Percentiles rank a stretch among this genome's conserved stretches.
Conservation (phyloP, 1,140 invertebrate species). For the Ctenoplectra terminalis region DNA sequence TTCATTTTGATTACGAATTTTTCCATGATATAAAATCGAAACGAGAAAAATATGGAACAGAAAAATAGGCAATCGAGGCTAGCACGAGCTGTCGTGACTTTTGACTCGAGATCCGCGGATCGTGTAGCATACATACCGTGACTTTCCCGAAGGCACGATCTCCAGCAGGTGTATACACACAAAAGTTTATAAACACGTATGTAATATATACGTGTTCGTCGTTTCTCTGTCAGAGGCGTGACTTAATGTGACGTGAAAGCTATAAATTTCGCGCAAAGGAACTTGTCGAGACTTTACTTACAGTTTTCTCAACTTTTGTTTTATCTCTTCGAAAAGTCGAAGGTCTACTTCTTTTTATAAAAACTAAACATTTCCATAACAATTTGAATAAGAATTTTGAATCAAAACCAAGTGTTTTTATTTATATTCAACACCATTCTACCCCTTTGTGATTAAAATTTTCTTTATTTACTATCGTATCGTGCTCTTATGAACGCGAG, state of each 20-base stretch:
- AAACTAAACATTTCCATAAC: no score
- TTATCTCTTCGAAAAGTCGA: no score
- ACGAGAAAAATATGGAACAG: no score
- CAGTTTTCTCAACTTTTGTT: background rate
- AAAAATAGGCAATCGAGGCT: background rate
- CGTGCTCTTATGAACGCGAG: background rate
- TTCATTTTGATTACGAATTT: no score
- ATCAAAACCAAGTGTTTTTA: background rate
- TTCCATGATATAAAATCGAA: no score
- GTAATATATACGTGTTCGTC: constrained; percentile 37
- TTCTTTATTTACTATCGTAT: no score
- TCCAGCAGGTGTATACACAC: constrained; percentile 43
- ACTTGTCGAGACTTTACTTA: constrained; percentile 1
- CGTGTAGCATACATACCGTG: constrained; percentile 53
- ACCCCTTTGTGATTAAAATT: background rate
- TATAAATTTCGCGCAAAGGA: constrained; percentile 24
- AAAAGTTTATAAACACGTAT: constrained; percentile 27
- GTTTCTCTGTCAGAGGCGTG: constrained; percentile 12
- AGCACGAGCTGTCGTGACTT: constrained; percentile 32
- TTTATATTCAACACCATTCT: background rate
- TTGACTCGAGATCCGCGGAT: constrained; percentile 38
- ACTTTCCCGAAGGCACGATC: constrained; percentile 44
- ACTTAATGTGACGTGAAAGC: background rate
- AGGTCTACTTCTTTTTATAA: no score
- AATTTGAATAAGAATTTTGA: no score